Percentiles rank a stretch among this genome's conserved stretches.
These are phyloP conservation scores for Ditylenchus weischeri DNA, from an alignment of 2,888 invertebrate genomes.

Conservation along the genomic window DNA sequence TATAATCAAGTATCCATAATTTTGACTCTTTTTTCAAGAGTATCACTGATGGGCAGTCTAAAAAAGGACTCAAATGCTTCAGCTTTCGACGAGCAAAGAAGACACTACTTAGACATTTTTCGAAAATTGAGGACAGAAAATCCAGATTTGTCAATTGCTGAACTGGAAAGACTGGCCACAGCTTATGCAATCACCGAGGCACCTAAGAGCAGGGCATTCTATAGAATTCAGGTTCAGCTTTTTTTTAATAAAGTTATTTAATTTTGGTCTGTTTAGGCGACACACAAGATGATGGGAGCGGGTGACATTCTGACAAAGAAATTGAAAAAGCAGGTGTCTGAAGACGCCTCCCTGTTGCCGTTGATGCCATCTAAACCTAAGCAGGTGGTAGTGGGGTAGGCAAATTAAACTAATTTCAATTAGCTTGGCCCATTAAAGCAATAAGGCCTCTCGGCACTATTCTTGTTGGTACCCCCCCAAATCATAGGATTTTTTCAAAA, in stretches of 20 bases:
- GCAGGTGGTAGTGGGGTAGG: conserved; percentile 26
- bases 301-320: conserved; percentile 70
- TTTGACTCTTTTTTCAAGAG: conserved; percentile 19
- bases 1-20: background rate
- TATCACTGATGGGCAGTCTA: conserved; percentile 30
- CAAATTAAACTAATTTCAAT: no score
- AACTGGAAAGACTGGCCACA: conserved; percentile 75
- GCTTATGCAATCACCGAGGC: conserved; percentile 61
- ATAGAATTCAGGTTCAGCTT: conserved; percentile 68
- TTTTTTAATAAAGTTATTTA: background rate
- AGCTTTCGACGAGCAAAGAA: conserved; percentile 83
- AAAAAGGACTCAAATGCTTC: conserved; percentile 41
- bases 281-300: conserved; percentile 68
- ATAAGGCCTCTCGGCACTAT: no score
- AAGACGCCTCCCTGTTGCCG: conserved; percentile 26
- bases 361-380: conserved; percentile 30
- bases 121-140: conserved; percentile 73
- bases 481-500: no score
- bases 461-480: no score
- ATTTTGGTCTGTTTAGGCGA: conserved; percentile 66
- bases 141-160: conserved; percentile 83
- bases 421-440: no score
- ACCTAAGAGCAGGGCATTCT: conserved; percentile 91
- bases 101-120: conserved; percentile 83
- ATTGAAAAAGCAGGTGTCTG: conserved; percentile 64